Evolutionary conservation across 2,113 vertebrate species (phyloP).

Genomic region (Labeo rohita): DNA sequence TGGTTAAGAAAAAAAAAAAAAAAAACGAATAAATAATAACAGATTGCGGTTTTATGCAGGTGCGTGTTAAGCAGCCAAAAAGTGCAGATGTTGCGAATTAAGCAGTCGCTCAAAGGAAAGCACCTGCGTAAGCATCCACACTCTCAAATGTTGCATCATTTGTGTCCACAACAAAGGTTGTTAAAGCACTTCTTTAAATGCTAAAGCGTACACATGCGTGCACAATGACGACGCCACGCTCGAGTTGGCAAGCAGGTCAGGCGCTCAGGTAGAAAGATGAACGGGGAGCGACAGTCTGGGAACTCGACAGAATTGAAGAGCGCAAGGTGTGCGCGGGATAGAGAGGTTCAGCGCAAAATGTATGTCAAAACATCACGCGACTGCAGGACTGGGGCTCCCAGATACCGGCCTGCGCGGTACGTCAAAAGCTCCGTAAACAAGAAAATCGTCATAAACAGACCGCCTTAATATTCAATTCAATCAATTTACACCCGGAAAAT

Average conservation of each 20-base stretch:
- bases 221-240: slow-evolving; percentile 56
- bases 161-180: slow-evolving; percentile 59
- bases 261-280: slow-evolving; percentile 46
- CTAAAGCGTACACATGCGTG: slow-evolving; percentile 53
- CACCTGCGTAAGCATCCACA: slow-evolving; percentile 59
- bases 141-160: slow-evolving; percentile 63
- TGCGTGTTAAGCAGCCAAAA: slow-evolving; percentile 48
- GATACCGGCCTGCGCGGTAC: slow-evolving; percentile 11
- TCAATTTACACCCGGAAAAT: slow-evolving; percentile 32
- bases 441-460: slow-evolving; percentile 53
- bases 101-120: slow-evolving; percentile 59
- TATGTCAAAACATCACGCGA: slow-evolving; percentile 32
- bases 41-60: slow-evolving; percentile 55
- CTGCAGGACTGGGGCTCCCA: slow-evolving; percentile 43
- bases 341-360: slow-evolving; percentile 46
- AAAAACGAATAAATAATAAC: background rate
- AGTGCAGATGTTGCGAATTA: slow-evolving; percentile 59
- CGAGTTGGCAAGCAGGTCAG: slow-evolving; percentile 61
- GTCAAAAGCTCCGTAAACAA: slow-evolving; percentile 40
- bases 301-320: slow-evolving; percentile 51
- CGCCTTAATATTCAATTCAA: slow-evolving; percentile 45
- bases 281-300: slow-evolving; percentile 36
- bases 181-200: slow-evolving; percentile 53
- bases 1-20: background rate
- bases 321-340: slow-evolving; percentile 48